Percentiles rank a stretch among this genome's conserved stretches.
These are phyloP conservation scores for Lordiphosa collinella DNA, from an alignment of 1,140 invertebrate species.

Conservation along the genomic window DNA sequence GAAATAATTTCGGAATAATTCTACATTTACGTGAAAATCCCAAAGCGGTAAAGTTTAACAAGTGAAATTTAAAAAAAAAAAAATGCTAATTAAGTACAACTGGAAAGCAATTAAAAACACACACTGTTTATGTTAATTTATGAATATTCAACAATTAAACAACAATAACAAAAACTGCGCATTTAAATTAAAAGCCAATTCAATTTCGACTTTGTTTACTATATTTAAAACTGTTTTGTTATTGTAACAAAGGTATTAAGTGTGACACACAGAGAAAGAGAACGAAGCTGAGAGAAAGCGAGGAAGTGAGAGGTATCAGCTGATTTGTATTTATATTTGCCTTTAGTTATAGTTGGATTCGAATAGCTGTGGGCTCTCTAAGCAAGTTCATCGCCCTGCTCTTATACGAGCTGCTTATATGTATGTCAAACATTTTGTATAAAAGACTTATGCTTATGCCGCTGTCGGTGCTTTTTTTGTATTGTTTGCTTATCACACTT, in stretches of 20 bases:
- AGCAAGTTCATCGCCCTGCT: conserved; percentile 1
- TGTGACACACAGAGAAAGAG: conserved; percentile 1
- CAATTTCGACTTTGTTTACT: conserved; percentile 6
- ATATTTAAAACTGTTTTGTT: conserved; percentile 21
- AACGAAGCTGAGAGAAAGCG: no score
- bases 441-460: no score
- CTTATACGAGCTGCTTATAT: conserved; percentile 2
- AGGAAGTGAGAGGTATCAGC: conserved; percentile 23
- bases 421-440: background rate
- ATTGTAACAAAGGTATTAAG: conserved; percentile 23
- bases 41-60: conserved; percentile 24
- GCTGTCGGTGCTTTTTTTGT: no score
- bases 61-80: background rate
- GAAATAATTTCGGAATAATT: conserved; percentile 3
- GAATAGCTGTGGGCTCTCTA: background rate
- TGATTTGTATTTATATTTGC: conserved; percentile 47
- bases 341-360: background rate
- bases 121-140: no score
- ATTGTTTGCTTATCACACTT: no score
- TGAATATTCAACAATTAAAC: conserved; percentile 19
- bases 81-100: conserved; percentile 18
- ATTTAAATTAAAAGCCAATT: conserved; percentile 44
- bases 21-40: background rate
- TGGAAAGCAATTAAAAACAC: no score
- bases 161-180: conserved; percentile 14